A percentile compares a stretch with the other conserved stretches of the same genome.
phyloP scores from a whole-genome alignment of 1,140 invertebrate genomes.

The Geopemphigus sp. region DNA sequence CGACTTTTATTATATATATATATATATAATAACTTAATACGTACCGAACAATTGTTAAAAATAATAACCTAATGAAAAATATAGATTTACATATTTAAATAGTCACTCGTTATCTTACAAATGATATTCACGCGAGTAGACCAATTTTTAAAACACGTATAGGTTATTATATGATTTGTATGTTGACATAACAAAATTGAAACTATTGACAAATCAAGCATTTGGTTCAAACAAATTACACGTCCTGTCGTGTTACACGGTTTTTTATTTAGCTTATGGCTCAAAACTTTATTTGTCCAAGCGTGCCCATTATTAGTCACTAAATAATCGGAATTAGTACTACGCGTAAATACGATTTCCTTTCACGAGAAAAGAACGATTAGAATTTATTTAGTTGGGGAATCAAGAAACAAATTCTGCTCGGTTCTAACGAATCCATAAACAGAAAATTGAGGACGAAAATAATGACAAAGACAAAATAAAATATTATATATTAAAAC shows the following conservation, averaged over 20 bases:
- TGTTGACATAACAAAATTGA: neutral
- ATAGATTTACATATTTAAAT: neutral
- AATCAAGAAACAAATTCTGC: too few species aligned
- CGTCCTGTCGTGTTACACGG: too few species aligned
- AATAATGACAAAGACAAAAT: too few species aligned
- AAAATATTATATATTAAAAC: too few species aligned
- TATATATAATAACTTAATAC: slow-evolving; percentile 2
- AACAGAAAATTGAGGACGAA: too few species aligned
- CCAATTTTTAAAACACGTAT: neutral
- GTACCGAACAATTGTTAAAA: neutral
- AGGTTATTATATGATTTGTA: neutral
- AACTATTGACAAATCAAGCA: neutral
- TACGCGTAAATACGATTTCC: too few species aligned
- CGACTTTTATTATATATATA: neutral
- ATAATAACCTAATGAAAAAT: neutral
- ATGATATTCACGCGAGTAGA: neutral
- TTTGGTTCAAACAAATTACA: neutral
- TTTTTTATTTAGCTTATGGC: neutral
- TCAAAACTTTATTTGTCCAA: neutral
- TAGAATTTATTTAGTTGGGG: too few species aligned
- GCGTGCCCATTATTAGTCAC: neutral
- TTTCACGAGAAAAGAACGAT: too few species aligned
- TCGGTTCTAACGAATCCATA: too few species aligned
- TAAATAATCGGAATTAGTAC: neutral
- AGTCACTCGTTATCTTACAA: neutral